Evolutionary conservation across 2,113 vertebrate species (phyloP).

Genomic region (Peucedramus taeniatus): DNA sequence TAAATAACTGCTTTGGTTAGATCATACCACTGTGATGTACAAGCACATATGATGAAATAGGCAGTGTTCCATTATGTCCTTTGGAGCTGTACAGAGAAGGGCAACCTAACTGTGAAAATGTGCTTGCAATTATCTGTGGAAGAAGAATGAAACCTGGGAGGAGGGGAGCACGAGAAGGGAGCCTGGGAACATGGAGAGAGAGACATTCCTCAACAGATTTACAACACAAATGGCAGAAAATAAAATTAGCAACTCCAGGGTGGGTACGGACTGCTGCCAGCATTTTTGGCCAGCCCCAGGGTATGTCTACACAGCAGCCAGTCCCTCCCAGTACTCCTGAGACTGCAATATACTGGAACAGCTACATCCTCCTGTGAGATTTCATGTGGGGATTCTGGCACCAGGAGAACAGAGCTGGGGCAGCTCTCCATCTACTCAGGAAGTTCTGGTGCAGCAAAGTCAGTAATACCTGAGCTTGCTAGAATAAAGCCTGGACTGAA

Average conservation of each 20-base stretch:
- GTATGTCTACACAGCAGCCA: constrained; percentile 10
- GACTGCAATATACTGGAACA: neutral
- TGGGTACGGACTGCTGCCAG: constrained; percentile 34
- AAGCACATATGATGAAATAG: neutral
- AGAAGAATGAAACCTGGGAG: constrained; percentile 67
- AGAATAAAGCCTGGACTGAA: neutral
- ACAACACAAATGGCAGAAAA: constrained; percentile 63
- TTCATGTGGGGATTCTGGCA: neutral
- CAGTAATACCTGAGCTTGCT: neutral
- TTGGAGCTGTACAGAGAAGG: neutral
- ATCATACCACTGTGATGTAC: neutral
- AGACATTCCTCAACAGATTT: constrained; percentile 53
- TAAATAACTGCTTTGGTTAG: neutral
- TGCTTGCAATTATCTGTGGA: constrained; percentile 61
- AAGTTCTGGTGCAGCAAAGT: neutral
- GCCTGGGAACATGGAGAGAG: constrained; percentile 55
- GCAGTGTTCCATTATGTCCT: neutral
- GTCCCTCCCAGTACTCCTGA: constrained; percentile 9
- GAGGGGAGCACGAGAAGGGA: constrained; percentile 37
- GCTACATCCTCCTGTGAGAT: neutral
- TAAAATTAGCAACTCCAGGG: constrained; percentile 57
- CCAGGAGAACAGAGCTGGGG: neutral
- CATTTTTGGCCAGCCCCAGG: constrained; percentile 25
- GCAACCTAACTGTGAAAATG: constrained; percentile 50
- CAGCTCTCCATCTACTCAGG: neutral